Percentiles rank a stretch among this genome's conserved stretches.
Conservation (phyloP, 2,888 invertebrate genomes). For the Conops quadrifasciatus region DNA sequence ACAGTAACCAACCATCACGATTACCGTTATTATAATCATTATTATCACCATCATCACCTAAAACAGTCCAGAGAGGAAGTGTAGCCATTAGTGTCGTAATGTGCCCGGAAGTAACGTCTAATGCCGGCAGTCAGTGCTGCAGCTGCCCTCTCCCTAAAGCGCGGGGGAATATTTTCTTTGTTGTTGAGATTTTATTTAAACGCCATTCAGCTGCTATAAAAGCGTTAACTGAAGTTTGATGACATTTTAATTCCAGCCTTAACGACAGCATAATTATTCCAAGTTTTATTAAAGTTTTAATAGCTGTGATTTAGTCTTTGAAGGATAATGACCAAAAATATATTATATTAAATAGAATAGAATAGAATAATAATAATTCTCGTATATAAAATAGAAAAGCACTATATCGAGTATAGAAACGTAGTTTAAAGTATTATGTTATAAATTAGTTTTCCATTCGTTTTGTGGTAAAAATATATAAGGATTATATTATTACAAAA, state of each 20-base stretch:
- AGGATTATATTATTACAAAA: too few relatives aligned
- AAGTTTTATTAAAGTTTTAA: neutral
- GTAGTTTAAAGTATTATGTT: too few relatives aligned
- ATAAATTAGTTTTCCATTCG: too few relatives aligned
- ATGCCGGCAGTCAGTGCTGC: neutral
- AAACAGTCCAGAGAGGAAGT: neutral
- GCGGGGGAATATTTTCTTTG: neutral
- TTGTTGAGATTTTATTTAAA: slow-evolving; percentile 13
- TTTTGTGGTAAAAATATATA: too few relatives aligned
- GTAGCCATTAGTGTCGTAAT: neutral
- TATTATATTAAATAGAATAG: too few relatives aligned
- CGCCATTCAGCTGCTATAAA: slow-evolving; percentile 1
- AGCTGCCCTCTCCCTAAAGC: neutral
- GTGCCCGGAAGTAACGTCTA: neutral
- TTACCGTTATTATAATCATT: neutral
- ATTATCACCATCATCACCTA: neutral
- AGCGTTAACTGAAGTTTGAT: slow-evolving; percentile 10
- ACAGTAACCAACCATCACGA: neutral
- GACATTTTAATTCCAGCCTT: slow-evolving; percentile 16
- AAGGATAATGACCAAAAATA: too few relatives aligned
- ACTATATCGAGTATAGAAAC: too few relatives aligned
- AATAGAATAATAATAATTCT: too few relatives aligned
- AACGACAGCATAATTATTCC: neutral
- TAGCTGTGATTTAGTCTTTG: too few relatives aligned
- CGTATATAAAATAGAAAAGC: too few relatives aligned